A percentile compares a stretch with the other conserved stretches of the same genome.
These are phyloP conservation scores for Leucophenga varia DNA, from an alignment of 1,140 invertebrate species.

Conservation along the genomic window DNA sequence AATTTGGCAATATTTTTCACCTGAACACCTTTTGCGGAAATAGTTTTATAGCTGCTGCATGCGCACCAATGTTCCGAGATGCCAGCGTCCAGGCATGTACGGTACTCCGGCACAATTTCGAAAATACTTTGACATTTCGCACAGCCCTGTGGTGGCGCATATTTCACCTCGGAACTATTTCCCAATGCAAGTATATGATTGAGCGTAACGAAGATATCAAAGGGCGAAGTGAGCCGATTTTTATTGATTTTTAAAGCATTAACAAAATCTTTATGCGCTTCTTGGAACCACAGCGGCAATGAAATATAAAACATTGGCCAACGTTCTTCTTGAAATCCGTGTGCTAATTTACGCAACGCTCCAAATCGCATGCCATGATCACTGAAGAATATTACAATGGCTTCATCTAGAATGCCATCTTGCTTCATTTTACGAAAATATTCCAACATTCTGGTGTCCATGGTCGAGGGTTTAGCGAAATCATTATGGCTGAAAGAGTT, in stretches of 20 bases:
- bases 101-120: slow-evolving; percentile 60
- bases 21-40: slow-evolving; percentile 43
- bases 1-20: slow-evolving; percentile 57
- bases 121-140: slow-evolving; percentile 70
- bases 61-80: slow-evolving; percentile 78
- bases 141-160: slow-evolving; percentile 58
- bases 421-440: slow-evolving; percentile 64
- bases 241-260: slow-evolving; percentile 71
- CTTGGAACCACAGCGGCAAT: slow-evolving; percentile 72
- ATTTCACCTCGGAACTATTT: no score
- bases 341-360: slow-evolving; percentile 62
- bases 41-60: slow-evolving; percentile 61
- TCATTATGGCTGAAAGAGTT: slow-evolving; percentile 76
- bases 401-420: slow-evolving; percentile 64
- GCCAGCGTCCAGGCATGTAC: slow-evolving; percentile 70
- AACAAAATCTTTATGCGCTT: slow-evolving; percentile 64
- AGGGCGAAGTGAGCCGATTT: slow-evolving; percentile 75
- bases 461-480: slow-evolving; percentile 67
- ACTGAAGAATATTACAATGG: slow-evolving; percentile 78
- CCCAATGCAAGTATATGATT: slow-evolving; percentile 55
- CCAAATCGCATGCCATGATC: slow-evolving; percentile 94
- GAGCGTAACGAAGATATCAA: slow-evolving; percentile 74
- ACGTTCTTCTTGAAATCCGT: slow-evolving; percentile 85
- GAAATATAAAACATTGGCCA: slow-evolving; percentile 81
- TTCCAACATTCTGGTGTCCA: slow-evolving; percentile 63